Evolutionary conservation across 2,888 invertebrate genomes (phyloP).

Genomic region (Lycia hirtaria): DNA sequence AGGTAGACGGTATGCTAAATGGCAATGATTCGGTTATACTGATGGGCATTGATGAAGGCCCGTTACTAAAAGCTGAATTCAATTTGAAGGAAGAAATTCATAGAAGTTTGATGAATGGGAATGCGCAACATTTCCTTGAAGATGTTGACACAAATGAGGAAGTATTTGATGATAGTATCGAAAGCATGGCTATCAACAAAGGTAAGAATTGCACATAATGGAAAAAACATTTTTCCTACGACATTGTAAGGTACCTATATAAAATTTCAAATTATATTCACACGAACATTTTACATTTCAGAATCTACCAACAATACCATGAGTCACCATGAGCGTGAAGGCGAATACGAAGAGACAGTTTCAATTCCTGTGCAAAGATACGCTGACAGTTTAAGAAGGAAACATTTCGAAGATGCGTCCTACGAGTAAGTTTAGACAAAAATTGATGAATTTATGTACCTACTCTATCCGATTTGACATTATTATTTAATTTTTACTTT

Average conservation of each 20-base stretch:
- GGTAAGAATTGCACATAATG: slow-evolving; percentile 40
- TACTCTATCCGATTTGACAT: not conserved
- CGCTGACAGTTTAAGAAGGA: slow-evolving; percentile 82
- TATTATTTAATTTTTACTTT: slow-evolving; percentile 18
- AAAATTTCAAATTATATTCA: not conserved
- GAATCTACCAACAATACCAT: slow-evolving; percentile 63
- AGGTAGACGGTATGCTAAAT: slow-evolving; percentile 43
- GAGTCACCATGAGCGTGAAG: slow-evolving; percentile 83
- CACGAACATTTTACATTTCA: slow-evolving; percentile 41
- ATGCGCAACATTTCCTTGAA: slow-evolving; percentile 36
- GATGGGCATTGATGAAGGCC: slow-evolving; percentile 74
- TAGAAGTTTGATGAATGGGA: slow-evolving; percentile 66
- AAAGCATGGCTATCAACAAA: slow-evolving; percentile 51
- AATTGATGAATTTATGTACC: not conserved
- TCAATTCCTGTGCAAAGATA: slow-evolving; percentile 83
- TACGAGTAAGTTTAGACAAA: slow-evolving; percentile 56
- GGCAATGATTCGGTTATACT: slow-evolving; percentile 61
- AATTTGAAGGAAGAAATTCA: slow-evolving; percentile 78
- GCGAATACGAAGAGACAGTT: slow-evolving; percentile 86
- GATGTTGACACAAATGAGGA: slow-evolving; percentile 41
- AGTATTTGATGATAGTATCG: slow-evolving; percentile 48
- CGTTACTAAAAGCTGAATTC: slow-evolving; percentile 74
- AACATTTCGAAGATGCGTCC: slow-evolving; percentile 72
- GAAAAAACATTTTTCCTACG: not conserved
- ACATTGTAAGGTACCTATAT: too few relatives aligned